Conservation (phyloP, 2,797 vertebrate species). For the Ambastaia sidthimunki region DNA sequence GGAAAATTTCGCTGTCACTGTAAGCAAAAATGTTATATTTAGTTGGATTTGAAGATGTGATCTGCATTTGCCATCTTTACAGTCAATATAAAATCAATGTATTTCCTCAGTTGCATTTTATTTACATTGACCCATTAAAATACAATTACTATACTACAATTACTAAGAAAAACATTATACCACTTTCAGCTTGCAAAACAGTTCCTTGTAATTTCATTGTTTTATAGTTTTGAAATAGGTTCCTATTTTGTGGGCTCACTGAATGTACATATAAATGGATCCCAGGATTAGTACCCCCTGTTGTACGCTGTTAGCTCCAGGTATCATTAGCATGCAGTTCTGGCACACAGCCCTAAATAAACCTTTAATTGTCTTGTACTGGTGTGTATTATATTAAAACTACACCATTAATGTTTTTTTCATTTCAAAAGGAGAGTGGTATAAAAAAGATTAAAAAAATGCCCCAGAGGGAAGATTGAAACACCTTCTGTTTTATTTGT, state of each 20-base stretch:
- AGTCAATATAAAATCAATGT: not conserved
- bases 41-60: not conserved
- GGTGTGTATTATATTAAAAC: constrained; percentile 24
- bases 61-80: not conserved
- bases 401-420: constrained; percentile 14
- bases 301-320: constrained; percentile 72
- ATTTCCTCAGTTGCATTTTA: not conserved
- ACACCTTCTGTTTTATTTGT: not conserved
- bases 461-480: not conserved
- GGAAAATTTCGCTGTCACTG: too few relatives aligned
- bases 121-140: not conserved
- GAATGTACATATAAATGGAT: constrained; percentile 75
- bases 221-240: constrained; percentile 66
- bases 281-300: constrained; percentile 65
- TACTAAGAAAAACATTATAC: not conserved
- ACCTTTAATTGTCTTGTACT: constrained; percentile 42
- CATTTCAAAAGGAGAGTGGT: too few relatives aligned
- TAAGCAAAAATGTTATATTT: not conserved
- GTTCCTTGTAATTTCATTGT: constrained; percentile 36
- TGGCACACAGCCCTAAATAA: constrained; percentile 16
- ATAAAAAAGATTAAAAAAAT: not conserved
- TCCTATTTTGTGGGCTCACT: constrained; percentile 63
- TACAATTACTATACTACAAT: not conserved
- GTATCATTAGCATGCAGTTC: constrained; percentile 65
- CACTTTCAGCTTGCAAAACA: not conserved